phyloP scores from a whole-genome alignment of 2,113 vertebrate species.

The Symphodus melops region DNA sequence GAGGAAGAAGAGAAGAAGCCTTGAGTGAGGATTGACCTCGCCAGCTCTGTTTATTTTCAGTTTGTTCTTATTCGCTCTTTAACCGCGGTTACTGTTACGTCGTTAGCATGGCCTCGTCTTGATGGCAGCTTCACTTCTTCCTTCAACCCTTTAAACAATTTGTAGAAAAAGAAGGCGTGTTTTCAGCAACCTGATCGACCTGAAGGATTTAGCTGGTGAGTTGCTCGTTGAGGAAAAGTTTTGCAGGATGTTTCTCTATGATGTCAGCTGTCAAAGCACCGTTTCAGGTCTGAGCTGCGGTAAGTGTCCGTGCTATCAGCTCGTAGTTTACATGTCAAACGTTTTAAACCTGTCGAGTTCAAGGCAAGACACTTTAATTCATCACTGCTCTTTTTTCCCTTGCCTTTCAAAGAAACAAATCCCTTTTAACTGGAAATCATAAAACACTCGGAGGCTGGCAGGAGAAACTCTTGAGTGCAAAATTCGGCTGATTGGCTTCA shows the following conservation, averaged over 20 bases:
- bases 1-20: conserved; percentile 61
- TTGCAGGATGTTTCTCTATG: too few species aligned
- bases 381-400: too few species aligned
- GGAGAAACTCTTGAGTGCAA: too few species aligned
- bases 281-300: too few species aligned
- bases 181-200: background rate
- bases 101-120: conserved; percentile 17
- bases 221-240: background rate
- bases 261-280: background rate
- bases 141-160: conserved; percentile 4
- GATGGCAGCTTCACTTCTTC: background rate
- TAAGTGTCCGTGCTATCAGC: too few species aligned
- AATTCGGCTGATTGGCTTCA: too few species aligned
- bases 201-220: background rate
- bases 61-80: conserved; percentile 40
- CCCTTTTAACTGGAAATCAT: too few species aligned
- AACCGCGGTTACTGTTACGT: background rate
- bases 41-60: conserved; percentile 14
- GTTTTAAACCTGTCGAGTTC: too few species aligned
- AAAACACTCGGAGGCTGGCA: too few species aligned
- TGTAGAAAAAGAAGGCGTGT: background rate
- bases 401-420: too few species aligned
- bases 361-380: too few species aligned
- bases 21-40: conserved; percentile 32
- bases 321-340: too few species aligned